Evolutionary conservation across 2,797 vertebrate genomes (phyloP).

Genomic region (Xenentodon cancila): DNA sequence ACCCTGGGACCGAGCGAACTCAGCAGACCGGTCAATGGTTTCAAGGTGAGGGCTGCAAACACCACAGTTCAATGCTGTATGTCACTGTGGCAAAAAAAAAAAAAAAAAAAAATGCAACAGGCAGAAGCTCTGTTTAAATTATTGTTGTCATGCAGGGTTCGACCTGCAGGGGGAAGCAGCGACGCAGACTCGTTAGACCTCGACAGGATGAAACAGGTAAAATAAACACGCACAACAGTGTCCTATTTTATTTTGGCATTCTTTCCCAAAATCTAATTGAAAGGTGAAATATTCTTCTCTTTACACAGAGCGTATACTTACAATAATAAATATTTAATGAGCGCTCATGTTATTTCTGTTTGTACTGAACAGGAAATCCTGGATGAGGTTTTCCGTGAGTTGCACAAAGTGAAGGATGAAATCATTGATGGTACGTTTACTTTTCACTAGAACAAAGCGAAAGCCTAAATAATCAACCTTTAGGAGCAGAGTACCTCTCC

Average conservation of each 20-base stretch:
- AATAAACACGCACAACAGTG: constrained; percentile 5
- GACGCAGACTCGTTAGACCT: constrained; percentile 95
- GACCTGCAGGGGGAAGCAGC: constrained; percentile 87
- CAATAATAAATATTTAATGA: too few species aligned
- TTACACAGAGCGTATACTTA: not conserved
- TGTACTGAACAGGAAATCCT: constrained; percentile 90
- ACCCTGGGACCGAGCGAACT: constrained; percentile 97
- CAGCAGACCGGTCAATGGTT: constrained; percentile 93
- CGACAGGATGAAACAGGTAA: constrained; percentile 98
- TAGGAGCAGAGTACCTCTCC: not conserved
- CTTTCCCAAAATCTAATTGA: not conserved
- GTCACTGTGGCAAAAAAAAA: not conserved
- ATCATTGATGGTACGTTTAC: constrained; percentile 93
- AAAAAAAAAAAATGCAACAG: not conserved
- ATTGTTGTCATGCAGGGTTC: constrained; percentile 83
- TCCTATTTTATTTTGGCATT: not conserved
- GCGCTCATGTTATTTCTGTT: not conserved
- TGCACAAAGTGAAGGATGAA: constrained; percentile 99
- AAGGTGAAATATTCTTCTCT: not conserved
- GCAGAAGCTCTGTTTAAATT: not conserved
- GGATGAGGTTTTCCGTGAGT: constrained; percentile 97
- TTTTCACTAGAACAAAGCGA: constrained; percentile 1
- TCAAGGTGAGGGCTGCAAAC: constrained; percentile 86
- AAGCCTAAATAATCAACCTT: not conserved
- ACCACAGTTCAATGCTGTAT: not conserved